Evolutionary conservation across 2,113 vertebrate genomes (phyloP).

Genomic region (Balaeniceps rex): DNA sequence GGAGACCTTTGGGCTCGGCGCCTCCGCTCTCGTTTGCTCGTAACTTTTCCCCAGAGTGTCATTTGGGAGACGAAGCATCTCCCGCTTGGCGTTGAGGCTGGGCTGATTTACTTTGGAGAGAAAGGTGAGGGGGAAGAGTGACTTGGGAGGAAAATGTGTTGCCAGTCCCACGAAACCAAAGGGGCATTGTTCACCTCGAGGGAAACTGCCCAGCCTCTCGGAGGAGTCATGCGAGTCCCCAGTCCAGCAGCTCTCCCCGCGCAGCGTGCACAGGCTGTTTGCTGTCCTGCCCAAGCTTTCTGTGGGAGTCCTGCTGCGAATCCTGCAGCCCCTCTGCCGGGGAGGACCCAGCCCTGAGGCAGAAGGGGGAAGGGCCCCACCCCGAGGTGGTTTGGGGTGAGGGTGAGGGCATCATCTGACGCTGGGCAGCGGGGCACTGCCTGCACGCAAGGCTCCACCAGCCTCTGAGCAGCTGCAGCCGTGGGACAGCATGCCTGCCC

Average conservation of each 20-base stretch:
- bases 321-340: background rate
- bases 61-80: background rate
- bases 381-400: background rate
- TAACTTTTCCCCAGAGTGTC: background rate
- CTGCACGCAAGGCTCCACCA: background rate
- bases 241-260: background rate
- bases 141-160: background rate
- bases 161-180: conserved; percentile 32
- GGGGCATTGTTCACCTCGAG: conserved; percentile 34
- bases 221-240: background rate
- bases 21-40: background rate
- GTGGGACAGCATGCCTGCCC: background rate
- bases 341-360: background rate
- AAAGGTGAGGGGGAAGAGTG: background rate
- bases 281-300: background rate
- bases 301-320: background rate
- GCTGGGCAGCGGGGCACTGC: background rate
- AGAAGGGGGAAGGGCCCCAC: background rate
- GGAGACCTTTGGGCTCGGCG: background rate
- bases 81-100: background rate
- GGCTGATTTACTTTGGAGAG: background rate
- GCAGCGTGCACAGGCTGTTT: background rate
- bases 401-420: background rate
- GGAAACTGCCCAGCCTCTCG: background rate
- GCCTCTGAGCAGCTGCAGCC: background rate